phyloP scores from a whole-genome alignment of 2,888 invertebrate genomes.

The Pammene aurita region DNA sequence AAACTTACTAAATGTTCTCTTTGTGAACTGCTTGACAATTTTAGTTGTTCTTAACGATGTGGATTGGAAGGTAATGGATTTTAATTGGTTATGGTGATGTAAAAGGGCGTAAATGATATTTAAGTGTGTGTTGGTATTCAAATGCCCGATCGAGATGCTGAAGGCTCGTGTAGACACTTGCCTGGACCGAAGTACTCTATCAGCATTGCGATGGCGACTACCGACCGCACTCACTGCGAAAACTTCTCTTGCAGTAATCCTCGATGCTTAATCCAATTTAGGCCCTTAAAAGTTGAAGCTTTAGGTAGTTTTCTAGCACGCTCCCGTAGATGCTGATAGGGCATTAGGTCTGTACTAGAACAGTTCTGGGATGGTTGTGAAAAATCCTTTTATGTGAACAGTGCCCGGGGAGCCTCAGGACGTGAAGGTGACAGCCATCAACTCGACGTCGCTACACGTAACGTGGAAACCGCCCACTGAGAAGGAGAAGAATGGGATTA shows the following conservation, averaged over 20 bases:
- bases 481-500: slow-evolving; percentile 96
- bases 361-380: slow-evolving; percentile 58
- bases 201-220: slow-evolving; percentile 76
- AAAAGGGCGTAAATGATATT: slow-evolving; percentile 77
- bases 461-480: slow-evolving; percentile 97
- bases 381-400: slow-evolving; percentile 77
- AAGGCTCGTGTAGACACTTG: slow-evolving; percentile 68
- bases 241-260: slow-evolving; percentile 56
- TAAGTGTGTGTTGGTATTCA: slow-evolving; percentile 89
- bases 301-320: slow-evolving; percentile 75
- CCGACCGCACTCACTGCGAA: slow-evolving; percentile 69
- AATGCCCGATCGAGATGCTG: slow-evolving; percentile 85
- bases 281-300: slow-evolving; percentile 65
- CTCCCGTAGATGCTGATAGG: slow-evolving; percentile 83
- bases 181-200: slow-evolving; percentile 78
- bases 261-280: slow-evolving; percentile 66
- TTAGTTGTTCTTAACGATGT: slow-evolving; percentile 80
- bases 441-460: slow-evolving; percentile 97
- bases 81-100: slow-evolving; percentile 81
- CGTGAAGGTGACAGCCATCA: slow-evolving; percentile 93
- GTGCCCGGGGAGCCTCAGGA: slow-evolving; percentile 99
- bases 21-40: slow-evolving; percentile 79
- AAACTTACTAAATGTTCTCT: slow-evolving; percentile 79
- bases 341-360: slow-evolving; percentile 70
- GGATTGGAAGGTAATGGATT: slow-evolving; percentile 83